A percentile compares a stretch with the other conserved stretches of the same genome.
phyloP scores from a whole-genome alignment of 2,797 vertebrate genomes.

The Sylvilagus floridanus region DNA sequence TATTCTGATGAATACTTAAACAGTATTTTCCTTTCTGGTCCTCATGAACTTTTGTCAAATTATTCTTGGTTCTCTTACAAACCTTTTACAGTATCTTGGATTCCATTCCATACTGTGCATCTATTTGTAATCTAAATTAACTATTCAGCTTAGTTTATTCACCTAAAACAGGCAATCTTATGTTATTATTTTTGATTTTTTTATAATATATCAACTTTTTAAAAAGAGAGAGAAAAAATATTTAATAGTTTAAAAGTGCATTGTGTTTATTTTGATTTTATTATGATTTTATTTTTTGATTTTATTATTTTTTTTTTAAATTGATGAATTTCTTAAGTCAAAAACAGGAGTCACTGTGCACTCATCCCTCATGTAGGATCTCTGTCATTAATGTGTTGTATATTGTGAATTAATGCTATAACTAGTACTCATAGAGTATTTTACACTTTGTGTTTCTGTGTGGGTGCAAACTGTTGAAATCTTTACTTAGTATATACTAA shows the following conservation, averaged over 20 bases:
- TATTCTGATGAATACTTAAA: not conserved
- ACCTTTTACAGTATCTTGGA: not conserved
- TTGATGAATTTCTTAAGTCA: too few relatives aligned
- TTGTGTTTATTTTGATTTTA: too few relatives aligned
- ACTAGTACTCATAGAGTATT: too few relatives aligned
- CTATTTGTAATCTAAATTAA: slow-evolving; percentile 48
- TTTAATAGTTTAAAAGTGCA: not conserved
- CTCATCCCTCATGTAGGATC: too few relatives aligned
- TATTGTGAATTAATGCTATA: too few relatives aligned
- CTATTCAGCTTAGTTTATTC: not conserved
- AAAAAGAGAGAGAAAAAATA: not conserved
- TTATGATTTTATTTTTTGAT: too few relatives aligned
- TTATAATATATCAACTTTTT: not conserved
- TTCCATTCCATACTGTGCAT: not conserved
- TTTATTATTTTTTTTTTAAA: too few relatives aligned
- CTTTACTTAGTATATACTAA: too few relatives aligned
- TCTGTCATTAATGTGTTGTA: too few relatives aligned
- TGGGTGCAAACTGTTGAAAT: too few relatives aligned
- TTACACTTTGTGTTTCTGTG: too few relatives aligned
- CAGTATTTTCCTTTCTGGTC: not conserved
- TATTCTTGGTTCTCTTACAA: slow-evolving; percentile 67
- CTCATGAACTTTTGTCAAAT: not conserved
- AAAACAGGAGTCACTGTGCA: too few relatives aligned
- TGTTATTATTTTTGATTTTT: not conserved
- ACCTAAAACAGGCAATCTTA: not conserved